phyloP scores from a whole-genome alignment of 2,888 invertebrate species.

The Euplagia quadripunctaria region DNA sequence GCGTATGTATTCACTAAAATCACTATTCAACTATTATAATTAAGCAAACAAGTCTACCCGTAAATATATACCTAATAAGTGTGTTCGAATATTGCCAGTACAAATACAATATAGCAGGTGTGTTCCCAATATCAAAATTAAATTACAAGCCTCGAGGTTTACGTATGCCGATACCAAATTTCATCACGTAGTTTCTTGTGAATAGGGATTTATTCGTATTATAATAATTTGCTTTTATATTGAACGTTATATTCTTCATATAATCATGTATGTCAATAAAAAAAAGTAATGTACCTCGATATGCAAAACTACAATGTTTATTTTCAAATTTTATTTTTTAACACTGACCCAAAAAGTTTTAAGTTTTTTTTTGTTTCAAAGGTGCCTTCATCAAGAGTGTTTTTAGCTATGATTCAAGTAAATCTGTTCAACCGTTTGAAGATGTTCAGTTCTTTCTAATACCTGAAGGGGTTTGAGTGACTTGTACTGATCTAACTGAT shows the following conservation, averaged over 20 bases:
- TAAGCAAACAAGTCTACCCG: neutral
- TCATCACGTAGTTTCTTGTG: neutral
- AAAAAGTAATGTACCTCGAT: neutral
- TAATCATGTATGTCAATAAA: neutral
- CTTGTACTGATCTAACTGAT: too few relatives aligned
- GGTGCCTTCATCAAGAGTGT: neutral
- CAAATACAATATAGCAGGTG: conserved; percentile 10
- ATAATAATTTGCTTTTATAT: neutral
- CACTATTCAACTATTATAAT: neutral
- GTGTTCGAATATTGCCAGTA: neutral
- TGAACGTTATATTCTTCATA: neutral
- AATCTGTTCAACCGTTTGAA: neutral
- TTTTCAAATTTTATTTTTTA: neutral
- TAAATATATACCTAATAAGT: neutral
- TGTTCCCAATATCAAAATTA: conserved; percentile 9
- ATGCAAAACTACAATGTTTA: neutral
- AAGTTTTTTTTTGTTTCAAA: neutral
- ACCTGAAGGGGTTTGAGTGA: too few relatives aligned
- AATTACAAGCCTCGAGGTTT: conserved; percentile 3
- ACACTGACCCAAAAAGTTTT: too few relatives aligned
- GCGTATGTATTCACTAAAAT: neutral
- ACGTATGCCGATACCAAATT: neutral
- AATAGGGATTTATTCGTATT: neutral
- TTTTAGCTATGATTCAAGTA: neutral
- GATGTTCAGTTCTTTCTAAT: neutral